phyloP scores from a whole-genome alignment of 2,888 invertebrate genomes.

The Malthinus seriepunctatus region DNA sequence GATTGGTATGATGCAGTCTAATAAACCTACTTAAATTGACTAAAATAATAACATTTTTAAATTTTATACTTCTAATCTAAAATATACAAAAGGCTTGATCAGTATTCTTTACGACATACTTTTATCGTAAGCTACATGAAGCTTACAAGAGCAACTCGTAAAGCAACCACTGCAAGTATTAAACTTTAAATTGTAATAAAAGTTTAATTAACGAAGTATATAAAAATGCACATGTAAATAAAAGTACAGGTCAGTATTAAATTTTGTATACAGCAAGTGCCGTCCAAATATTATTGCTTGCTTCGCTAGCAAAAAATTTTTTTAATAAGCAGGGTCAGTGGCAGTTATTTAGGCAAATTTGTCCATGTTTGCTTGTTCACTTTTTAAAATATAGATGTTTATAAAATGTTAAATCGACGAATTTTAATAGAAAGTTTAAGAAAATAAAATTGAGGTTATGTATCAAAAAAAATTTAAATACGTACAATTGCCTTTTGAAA shows the following conservation, averaged over 20 bases:
- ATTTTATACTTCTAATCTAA: no score
- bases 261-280: conserved; percentile 1
- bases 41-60: no score
- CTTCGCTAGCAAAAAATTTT: not conserved
- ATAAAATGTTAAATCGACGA: not conserved
- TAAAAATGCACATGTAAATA: not conserved
- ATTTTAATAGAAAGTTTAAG: not conserved
- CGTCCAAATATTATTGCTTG: not conserved
- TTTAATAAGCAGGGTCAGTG: not conserved
- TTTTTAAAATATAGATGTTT: not conserved
- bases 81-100: no score
- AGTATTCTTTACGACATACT: no score
- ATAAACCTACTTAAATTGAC: no score
- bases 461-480: not conserved
- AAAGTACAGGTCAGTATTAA: not conserved
- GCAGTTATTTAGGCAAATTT: not conserved
- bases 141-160: not conserved
- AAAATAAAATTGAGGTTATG: not conserved
- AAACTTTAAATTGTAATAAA: not conserved
- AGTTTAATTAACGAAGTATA: not conserved
- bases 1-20: no score
- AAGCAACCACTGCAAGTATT: not conserved
- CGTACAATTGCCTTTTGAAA: not conserved
- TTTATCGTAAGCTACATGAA: no score
- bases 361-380: conserved; percentile 2